Conservation (phyloP, 2,888 invertebrate species). For the Tromatobia lineatoria region DNA sequence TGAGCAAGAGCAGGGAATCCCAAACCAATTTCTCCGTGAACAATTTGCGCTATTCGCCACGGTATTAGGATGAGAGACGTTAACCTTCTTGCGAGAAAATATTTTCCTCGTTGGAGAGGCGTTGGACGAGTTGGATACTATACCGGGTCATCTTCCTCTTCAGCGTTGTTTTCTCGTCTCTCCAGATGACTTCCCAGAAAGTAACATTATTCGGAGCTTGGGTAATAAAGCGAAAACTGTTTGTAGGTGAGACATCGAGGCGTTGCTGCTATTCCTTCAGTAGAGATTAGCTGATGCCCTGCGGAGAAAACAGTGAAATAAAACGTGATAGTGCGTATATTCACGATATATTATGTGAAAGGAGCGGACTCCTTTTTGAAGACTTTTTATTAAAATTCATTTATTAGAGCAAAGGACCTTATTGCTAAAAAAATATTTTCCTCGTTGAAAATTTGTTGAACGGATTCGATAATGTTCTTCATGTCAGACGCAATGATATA, state of each 20-base stretch:
- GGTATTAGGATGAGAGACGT: conserved; percentile 68
- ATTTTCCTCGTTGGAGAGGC: conserved; percentile 27
- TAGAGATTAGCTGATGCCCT: not conserved
- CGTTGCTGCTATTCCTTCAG: not conserved
- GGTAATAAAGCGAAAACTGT: conserved; percentile 21
- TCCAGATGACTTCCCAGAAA: conserved; percentile 24
- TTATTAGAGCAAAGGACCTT: too few species aligned
- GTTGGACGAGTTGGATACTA: conserved; percentile 16
- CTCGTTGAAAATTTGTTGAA: too few species aligned
- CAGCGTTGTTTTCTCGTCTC: conserved; percentile 21
- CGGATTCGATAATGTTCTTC: too few species aligned
- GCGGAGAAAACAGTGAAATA: not conserved
- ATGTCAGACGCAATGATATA: too few species aligned
- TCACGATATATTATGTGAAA: too few species aligned
- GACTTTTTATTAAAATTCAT: too few species aligned
- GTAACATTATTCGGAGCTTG: conserved; percentile 4
- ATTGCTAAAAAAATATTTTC: too few species aligned
- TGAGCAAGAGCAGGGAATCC: conserved; percentile 61
- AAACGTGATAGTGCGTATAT: not conserved
- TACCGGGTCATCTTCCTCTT: conserved; percentile 47
- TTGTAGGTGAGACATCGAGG: not conserved
- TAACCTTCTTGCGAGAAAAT: conserved; percentile 62
- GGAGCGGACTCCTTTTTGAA: too few species aligned
- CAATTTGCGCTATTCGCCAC: conserved; percentile 78
- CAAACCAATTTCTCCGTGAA: conserved; percentile 77